phyloP scores from a whole-genome alignment of 2,797 vertebrate genomes.

The Tokudaia tokunoshimensis region DNA sequence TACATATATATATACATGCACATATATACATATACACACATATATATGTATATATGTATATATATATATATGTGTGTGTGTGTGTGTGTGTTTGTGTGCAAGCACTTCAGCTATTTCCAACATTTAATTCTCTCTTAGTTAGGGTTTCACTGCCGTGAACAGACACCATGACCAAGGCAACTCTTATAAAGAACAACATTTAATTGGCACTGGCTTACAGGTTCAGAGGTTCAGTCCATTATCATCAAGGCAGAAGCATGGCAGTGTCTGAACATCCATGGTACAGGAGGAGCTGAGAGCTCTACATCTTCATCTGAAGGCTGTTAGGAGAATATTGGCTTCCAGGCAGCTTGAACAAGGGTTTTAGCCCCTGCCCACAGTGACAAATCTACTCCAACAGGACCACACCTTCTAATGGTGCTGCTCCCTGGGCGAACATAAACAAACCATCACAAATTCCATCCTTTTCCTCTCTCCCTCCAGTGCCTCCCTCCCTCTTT shows the following conservation, averaged over 20 bases:
- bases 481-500: background rate
- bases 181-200: background rate
- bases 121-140: background rate
- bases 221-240: background rate
- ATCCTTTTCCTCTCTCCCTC: background rate
- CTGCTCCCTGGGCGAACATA: too few relatives aligned
- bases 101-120: background rate
- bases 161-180: background rate
- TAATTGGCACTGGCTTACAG: too few relatives aligned
- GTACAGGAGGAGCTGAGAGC: background rate
- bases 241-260: background rate
- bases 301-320: background rate
- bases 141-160: background rate
- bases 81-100: too few relatives aligned
- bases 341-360: background rate
- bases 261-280: background rate
- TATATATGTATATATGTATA: too few relatives aligned
- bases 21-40: too few relatives aligned
- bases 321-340: background rate
- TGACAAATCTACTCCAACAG: background rate
- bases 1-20: background rate
- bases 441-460: background rate
- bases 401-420: too few relatives aligned
- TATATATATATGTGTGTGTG: too few relatives aligned
- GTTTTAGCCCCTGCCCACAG: background rate